Evolutionary conservation across 2,797 vertebrate genomes (phyloP).

Genomic region (Karalla daura): DNA sequence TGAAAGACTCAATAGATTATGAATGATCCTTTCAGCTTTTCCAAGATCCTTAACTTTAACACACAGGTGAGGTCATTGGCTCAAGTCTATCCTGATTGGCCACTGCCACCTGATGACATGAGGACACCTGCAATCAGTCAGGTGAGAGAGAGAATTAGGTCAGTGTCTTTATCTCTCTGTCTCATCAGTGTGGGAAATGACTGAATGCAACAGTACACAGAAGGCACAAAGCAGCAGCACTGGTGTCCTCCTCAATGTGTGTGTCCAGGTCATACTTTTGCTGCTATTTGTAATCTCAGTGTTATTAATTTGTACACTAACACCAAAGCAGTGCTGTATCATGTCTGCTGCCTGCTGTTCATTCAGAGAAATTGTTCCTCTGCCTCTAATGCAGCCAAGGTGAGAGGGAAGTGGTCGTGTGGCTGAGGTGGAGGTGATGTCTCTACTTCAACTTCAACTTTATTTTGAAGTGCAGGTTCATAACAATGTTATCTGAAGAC

Average conservation of each 20-base stretch:
- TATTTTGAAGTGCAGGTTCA: no score
- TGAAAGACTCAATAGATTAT: no score
- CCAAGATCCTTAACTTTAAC: no score
- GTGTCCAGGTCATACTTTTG: conserved; percentile 45
- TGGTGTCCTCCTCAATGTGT: conserved; percentile 21
- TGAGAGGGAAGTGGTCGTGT: no score
- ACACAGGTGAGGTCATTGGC: conserved; percentile 3
- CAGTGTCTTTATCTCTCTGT: conserved; percentile 35
- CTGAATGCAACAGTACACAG: conserved; percentile 41
- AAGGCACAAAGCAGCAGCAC: conserved; percentile 24
- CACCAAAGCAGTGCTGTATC: conserved; percentile 34
- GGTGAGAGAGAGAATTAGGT: conserved; percentile 31
- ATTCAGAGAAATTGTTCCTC: no score
- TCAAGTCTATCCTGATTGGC: conserved; percentile 4
- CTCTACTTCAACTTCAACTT: no score
- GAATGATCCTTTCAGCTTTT: no score
- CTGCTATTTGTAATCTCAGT: conserved; percentile 34
- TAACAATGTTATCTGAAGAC: no score
- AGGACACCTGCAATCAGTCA: conserved; percentile 26
- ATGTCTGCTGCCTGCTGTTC: no score
- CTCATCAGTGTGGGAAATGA: conserved; percentile 34
- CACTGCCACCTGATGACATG: conserved; percentile 11
- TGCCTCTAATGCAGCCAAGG: no score
- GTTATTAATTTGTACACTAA: conserved; percentile 54
- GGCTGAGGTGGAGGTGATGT: no score